Conservation (phyloP, 2,888 invertebrate genomes). For the Troides aeacus region DNA sequence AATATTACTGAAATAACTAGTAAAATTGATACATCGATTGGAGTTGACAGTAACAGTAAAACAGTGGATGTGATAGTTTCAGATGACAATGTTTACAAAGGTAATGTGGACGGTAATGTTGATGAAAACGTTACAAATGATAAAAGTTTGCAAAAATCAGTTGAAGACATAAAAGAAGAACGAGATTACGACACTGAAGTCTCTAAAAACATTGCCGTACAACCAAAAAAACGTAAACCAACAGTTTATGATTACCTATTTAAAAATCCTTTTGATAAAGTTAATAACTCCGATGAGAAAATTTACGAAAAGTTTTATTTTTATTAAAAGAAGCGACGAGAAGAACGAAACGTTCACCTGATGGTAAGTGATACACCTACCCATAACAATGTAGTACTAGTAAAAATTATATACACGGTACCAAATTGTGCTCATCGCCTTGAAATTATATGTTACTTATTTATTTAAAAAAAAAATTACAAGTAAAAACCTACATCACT, state of each 20-base stretch:
- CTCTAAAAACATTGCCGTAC: slow-evolving; percentile 22
- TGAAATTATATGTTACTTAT: too few species aligned
- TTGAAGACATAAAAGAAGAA: background rate
- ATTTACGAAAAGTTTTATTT: slow-evolving; percentile 39
- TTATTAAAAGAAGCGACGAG: background rate
- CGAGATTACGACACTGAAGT: background rate
- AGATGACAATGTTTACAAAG: background rate
- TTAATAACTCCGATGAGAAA: slow-evolving; percentile 34
- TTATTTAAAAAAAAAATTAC: too few species aligned
- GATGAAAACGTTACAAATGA: background rate
- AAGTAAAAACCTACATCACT: too few species aligned
- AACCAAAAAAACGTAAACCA: slow-evolving; percentile 32
- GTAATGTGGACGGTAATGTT: background rate
- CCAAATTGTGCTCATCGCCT: too few species aligned
- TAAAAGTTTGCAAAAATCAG: background rate
- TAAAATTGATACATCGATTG: background rate
- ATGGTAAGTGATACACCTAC: too few species aligned
- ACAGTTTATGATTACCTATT: slow-evolving; percentile 42
- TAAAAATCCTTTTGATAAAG: slow-evolving; percentile 32
- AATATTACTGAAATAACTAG: background rate
- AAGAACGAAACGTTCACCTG: too few species aligned
- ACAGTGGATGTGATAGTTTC: background rate
- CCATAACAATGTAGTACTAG: too few species aligned
- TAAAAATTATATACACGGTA: too few species aligned
- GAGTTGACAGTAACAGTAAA: background rate